Percentiles rank a stretch among this genome's conserved stretches.
phyloP scores from a whole-genome alignment of 2,797 vertebrate species.

The Masticophis lateralis region DNA sequence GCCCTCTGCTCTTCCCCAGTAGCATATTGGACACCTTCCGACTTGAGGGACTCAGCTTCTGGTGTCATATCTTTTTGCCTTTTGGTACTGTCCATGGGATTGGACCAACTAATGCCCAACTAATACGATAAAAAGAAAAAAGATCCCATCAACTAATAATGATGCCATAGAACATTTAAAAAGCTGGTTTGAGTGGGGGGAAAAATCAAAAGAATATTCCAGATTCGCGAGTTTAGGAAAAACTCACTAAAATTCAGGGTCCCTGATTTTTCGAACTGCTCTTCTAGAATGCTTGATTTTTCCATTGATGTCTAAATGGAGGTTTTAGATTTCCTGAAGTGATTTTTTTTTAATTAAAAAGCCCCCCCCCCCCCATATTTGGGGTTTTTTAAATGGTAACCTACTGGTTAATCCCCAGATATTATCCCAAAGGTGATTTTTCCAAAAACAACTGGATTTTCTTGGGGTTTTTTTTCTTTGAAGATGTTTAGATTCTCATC shows the following conservation, averaged over 20 bases:
- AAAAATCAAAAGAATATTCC: neutral
- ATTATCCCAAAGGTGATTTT: no score
- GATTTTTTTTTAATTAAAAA: neutral
- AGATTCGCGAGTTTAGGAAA: neutral
- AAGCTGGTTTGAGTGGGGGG: neutral
- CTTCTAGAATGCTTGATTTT: neutral
- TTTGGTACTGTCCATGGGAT: no score
- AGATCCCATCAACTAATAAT: neutral
- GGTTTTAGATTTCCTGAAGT: neutral
- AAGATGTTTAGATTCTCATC: no score
- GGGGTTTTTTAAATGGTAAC: neutral
- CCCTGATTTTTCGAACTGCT: no score
- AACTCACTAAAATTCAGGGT: neutral
- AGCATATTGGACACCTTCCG: no score
- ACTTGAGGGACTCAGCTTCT: no score
- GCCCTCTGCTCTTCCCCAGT: no score
- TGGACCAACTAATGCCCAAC: neutral
- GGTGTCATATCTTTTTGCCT: no score
- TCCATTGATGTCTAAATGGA: neutral
- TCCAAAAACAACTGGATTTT: no score
- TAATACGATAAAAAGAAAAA: neutral
- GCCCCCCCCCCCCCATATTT: no score
- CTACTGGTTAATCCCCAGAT: neutral
- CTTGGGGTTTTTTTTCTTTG: no score
- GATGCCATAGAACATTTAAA: neutral